Evolutionary conservation across 2,797 vertebrate species (phyloP), one percentile per base, ranked within the genome.

Genomic region (Mormyrus proboscirostris): DNA sequence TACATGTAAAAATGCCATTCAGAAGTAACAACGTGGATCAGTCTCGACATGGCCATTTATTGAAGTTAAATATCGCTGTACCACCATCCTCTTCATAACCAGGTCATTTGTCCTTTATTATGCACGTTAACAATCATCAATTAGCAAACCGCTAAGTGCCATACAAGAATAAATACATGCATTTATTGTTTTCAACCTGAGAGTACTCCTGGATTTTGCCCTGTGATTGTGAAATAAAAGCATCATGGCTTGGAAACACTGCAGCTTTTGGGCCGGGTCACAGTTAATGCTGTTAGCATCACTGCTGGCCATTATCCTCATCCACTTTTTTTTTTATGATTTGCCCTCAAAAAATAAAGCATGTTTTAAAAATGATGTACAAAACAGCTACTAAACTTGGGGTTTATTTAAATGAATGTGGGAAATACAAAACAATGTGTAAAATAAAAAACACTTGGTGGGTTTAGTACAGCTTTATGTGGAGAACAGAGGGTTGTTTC

Each of bases 51-150:
- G 19, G 19, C 19, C 38, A 33, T 93, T 93, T 91, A 93, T 93
- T 92, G 12, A 89, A 41, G 89, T 87, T 88, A 90, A 90, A 29
- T 88, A 90, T 16, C 29, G 65, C 86, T 41, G 88, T 59, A 76
- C 29, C 55, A 88, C 79, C 49, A 51, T 73, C 41, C 83, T 12
- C 22, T 41, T 79, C 88, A 73, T 85, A 92, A 94, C 93, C 90
- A 89, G 90, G 93, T 94, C 92, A 89, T 88, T 93, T 89, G 76
- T 51, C 62, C 92, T 95, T 94, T 94, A 95, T 96, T 95, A 93
- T 90, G 65, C 90, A 92, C 93, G 93, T 93, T 93, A 93, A 92
- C 29, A 73, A 73, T 93, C 95, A 95, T 96, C 95, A 96, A 96
- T 96, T 95, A 94, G 93, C 92, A 93, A 93, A 92, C 84, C 92